Evolutionary conservation across 2,113 vertebrate species (phyloP), one percentile per base, ranked within the genome.

Genomic region (Megalops atlanticus): DNA sequence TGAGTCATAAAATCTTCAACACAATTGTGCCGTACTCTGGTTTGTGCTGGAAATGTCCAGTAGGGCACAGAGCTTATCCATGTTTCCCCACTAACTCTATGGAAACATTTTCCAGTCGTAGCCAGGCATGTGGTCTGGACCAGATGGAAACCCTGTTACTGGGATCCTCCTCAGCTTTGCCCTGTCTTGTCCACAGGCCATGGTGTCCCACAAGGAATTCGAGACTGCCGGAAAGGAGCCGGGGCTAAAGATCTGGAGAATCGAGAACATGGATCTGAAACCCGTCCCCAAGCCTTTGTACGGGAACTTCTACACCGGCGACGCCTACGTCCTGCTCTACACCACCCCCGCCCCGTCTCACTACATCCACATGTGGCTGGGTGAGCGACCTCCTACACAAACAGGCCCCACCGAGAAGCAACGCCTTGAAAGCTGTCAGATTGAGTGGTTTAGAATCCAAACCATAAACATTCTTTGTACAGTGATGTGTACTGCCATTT

Each of bases 161-260:
- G 12, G 36, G 24, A 39, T 69, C 33, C 5, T 82, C 21, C 31
- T 12, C n/a, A 11, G 14, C 38, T 39, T 31, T 14, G 49, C 38
- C 45, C 24, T 18, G 38, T 64, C 54, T 68, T 12, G 79, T 85
- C 87, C 87, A 86, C 88, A 91, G 84, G 90, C 69, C 54, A 94
- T 94, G 92, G 76, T 80, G 33, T 86, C 78, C 86, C 86, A 91
- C 85, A 87, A 92, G 79, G 88, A 89, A 80, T 93, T 95, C 7
- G 41, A 88, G 79, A 80, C 10, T 2, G 93, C 91, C 2, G 94
- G 93, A 38, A 91, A 94, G 81, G 77, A 85, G 77, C 85, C 92
- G 0, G 94, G 93, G 11, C 89, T 95, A 76, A 88, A 93, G 87
- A 84, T 94, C 78, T 95, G 94, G 94, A 90, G 94, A 10, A 87